Evolutionary conservation across 2,113 vertebrate species (phyloP).

Genomic region (Meleagris gallopavo): DNA sequence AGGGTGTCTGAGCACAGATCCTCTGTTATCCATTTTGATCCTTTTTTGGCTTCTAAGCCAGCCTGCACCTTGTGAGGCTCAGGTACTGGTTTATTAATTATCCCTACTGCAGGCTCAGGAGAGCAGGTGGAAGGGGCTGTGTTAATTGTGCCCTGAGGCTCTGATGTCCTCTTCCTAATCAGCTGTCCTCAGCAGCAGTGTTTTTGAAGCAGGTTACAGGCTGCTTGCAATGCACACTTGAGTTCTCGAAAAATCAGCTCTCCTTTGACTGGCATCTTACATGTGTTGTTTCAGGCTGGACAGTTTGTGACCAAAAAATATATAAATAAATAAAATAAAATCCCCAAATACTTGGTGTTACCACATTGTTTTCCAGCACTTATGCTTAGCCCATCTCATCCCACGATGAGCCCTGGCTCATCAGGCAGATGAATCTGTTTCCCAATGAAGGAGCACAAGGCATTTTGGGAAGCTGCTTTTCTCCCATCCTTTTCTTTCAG

Average conservation of each 20-base stretch:
- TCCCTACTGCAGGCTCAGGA: conserved; percentile 24
- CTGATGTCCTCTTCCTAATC: conserved; percentile 34
- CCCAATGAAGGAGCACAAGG: background rate
- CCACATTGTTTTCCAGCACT: accelerated
- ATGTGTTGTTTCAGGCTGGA: background rate
- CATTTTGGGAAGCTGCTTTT: background rate
- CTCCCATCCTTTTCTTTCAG: background rate
- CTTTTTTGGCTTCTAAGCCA: conserved; percentile 7
- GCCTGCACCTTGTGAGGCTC: conserved; percentile 52
- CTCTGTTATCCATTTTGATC: background rate
- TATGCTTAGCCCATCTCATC: background rate
- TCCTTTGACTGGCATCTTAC: conserved; percentile 9
- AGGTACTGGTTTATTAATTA: conserved; percentile 66
- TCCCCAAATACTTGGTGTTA: background rate
- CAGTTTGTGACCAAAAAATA: background rate
- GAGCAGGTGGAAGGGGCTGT: conserved; percentile 65
- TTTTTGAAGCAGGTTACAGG: conserved; percentile 38
- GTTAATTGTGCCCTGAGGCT: conserved; percentile 73
- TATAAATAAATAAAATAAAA: background rate
- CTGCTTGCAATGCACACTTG: background rate
- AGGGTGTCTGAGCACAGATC: conserved; percentile 2
- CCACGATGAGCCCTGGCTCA: background rate
- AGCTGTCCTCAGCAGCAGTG: conserved; percentile 49
- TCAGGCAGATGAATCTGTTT: background rate
- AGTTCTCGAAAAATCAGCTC: conserved; percentile 23